Conservation (phyloP, 2,797 vertebrate genomes). For the Bovichtus variegatus region DNA sequence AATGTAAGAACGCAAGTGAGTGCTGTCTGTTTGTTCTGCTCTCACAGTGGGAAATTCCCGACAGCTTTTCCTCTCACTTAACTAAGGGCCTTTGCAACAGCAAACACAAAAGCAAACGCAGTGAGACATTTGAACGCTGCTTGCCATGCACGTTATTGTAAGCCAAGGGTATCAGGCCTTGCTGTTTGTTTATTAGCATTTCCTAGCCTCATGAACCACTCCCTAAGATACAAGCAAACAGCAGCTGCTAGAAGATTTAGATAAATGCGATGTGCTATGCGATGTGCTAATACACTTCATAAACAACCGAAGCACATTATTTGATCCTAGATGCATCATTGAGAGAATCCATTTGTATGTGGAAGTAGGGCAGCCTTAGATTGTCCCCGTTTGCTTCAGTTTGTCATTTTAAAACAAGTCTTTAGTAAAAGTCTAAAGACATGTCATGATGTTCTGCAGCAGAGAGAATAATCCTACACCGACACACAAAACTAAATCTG, state of each 20-base stretch:
- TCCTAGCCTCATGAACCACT: slow-evolving; percentile 3
- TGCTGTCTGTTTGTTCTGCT: slow-evolving; percentile 60
- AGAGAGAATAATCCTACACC: slow-evolving; percentile 4
- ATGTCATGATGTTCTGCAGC: background rate
- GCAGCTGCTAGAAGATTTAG: slow-evolving; percentile 34
- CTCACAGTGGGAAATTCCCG: slow-evolving; percentile 46
- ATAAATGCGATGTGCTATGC: background rate
- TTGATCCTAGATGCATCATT: slow-evolving; percentile 2
- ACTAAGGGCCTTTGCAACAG: slow-evolving; percentile 10
- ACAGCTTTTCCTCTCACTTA: slow-evolving; percentile 47
- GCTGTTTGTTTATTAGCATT: slow-evolving; percentile 34
- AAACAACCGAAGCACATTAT: background rate
- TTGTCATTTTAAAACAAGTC: slow-evolving; percentile 22
- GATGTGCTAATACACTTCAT: slow-evolving; percentile 1
- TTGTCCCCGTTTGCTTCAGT: background rate
- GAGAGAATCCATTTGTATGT: slow-evolving; percentile 5
- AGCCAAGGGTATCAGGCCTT: slow-evolving; percentile 9
- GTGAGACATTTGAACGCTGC: slow-evolving; percentile 1
- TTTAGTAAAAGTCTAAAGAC: background rate
- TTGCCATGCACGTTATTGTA: background rate
- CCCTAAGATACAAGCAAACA: slow-evolving; percentile 22
- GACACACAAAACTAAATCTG: background rate
- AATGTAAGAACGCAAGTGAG: slow-evolving; percentile 38
- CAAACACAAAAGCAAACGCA: slow-evolving; percentile 25
- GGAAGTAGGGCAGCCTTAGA: background rate